A percentile compares a stretch with the other conserved stretches of the same genome.
Evolutionary conservation across 2,797 vertebrate species (phyloP).

Genomic region (Thamnophis elegans): DNA sequence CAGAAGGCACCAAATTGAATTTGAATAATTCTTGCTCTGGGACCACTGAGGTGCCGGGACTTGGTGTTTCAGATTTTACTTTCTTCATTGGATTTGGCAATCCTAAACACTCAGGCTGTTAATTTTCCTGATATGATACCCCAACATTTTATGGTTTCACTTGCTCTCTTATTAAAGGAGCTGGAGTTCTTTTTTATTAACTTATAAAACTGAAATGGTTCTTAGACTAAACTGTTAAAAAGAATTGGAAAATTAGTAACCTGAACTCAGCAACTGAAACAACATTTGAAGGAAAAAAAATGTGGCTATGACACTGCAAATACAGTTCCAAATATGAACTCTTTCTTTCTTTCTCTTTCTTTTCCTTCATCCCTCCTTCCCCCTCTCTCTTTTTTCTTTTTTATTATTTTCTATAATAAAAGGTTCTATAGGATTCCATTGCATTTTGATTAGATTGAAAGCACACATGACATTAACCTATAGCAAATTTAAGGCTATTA

Average conservation of each 20-base stretch:
- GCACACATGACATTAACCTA: background rate
- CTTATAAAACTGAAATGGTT: constrained; percentile 59
- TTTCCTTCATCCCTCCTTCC: constrained; percentile 5
- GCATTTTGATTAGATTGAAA: constrained; percentile 18
- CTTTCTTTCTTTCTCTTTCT: constrained; percentile 30
- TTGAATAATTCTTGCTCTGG: constrained; percentile 43
- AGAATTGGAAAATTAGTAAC: constrained; percentile 58
- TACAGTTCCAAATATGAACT: constrained; percentile 29
- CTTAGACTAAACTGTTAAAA: constrained; percentile 58
- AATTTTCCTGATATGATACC: constrained; percentile 43
- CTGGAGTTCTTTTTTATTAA: constrained; percentile 57
- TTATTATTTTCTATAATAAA: background rate
- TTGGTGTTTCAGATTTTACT: constrained; percentile 40
- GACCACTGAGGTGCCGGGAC: constrained; percentile 35
- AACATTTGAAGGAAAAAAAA: constrained; percentile 48
- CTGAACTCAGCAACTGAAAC: constrained; percentile 51
- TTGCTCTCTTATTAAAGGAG: constrained; percentile 46
- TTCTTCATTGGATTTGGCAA: constrained; percentile 48
- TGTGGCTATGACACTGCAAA: constrained; percentile 40
- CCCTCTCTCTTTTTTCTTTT: constrained; percentile 11
- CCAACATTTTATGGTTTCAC: constrained; percentile 19
- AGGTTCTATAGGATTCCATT: background rate
- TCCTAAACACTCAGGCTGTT: constrained; percentile 6
- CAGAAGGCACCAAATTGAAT: constrained; percentile 51
- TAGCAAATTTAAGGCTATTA: background rate